Evolutionary conservation across 2,113 vertebrate genomes (phyloP).

Genomic region (Coturnix japonica): DNA sequence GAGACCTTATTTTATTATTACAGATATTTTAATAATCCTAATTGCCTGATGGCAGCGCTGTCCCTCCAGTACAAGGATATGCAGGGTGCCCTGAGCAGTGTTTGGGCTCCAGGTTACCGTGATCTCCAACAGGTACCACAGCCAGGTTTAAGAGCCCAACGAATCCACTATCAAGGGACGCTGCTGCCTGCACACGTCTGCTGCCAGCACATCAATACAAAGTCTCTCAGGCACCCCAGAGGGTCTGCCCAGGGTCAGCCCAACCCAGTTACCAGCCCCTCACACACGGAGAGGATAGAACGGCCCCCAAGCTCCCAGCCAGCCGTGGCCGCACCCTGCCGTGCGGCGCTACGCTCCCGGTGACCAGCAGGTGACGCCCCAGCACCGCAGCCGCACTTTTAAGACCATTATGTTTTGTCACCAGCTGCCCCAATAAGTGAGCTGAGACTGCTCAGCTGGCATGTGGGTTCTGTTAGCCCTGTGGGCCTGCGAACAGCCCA

Average conservation of each 20-base stretch:
- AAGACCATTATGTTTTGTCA: not conserved
- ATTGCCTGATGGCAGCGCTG: too few species aligned
- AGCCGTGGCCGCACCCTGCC: not conserved
- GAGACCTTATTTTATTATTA: not conserved
- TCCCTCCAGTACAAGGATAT: not conserved
- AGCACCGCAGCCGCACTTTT: not conserved
- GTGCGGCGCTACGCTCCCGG: not conserved
- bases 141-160: rapidly evolving
- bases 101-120: rapidly evolving
- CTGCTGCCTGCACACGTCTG: not conserved
- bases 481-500: not conserved
- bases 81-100: rapidly evolving
- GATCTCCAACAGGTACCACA: not conserved
- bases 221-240: not conserved
- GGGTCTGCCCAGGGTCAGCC: not conserved
- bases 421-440: rapidly evolving
- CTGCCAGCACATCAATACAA: rapidly evolving
- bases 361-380: not conserved
- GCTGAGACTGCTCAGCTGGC: not conserved
- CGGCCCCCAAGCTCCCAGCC: not conserved
- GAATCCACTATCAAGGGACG: not conserved
- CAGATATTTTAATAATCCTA: not conserved
- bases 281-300: not conserved
- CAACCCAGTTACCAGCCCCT: not conserved
- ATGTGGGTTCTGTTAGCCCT: not conserved